Evolutionary conservation across 2,113 vertebrate genomes (phyloP).

Genomic region (Coregonus clupeaformis): DNA sequence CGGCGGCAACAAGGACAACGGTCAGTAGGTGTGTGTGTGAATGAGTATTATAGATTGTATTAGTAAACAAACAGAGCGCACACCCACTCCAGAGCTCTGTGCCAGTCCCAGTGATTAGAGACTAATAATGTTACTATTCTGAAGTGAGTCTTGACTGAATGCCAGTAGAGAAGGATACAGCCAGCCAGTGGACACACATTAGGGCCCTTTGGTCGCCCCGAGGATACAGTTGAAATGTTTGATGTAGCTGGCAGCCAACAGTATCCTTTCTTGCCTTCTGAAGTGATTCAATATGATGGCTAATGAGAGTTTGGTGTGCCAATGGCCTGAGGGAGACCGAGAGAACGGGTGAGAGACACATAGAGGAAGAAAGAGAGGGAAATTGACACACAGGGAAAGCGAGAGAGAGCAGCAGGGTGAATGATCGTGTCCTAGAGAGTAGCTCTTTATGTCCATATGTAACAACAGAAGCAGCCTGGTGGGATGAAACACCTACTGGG

Average conservation of each 20-base stretch:
- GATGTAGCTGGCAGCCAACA: background rate
- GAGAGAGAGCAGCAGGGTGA: background rate
- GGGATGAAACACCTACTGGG: background rate
- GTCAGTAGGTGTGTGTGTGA: conserved; percentile 63
- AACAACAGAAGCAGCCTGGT: background rate
- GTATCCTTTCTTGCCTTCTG: background rate
- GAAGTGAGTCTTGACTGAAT: background rate
- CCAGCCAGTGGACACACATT: too few species aligned
- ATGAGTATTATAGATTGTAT: too few species aligned
- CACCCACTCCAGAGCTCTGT: background rate
- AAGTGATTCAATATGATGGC: background rate
- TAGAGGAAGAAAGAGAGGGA: background rate
- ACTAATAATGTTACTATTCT: background rate
- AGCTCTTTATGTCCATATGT: background rate
- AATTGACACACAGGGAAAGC: background rate
- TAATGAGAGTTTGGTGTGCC: background rate
- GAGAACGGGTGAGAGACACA: too few species aligned
- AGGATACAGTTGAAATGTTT: background rate
- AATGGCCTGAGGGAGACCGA: background rate
- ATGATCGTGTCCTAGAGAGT: background rate
- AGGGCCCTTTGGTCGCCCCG: background rate
- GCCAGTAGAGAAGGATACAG: background rate
- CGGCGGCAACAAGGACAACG: conserved; percentile 93
- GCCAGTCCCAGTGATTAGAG: background rate
- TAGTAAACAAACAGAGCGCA: background rate